Base-by-base conservation (phyloP, 2,797 vertebrate genomes). In the Emydoidea blandingii region DNA sequence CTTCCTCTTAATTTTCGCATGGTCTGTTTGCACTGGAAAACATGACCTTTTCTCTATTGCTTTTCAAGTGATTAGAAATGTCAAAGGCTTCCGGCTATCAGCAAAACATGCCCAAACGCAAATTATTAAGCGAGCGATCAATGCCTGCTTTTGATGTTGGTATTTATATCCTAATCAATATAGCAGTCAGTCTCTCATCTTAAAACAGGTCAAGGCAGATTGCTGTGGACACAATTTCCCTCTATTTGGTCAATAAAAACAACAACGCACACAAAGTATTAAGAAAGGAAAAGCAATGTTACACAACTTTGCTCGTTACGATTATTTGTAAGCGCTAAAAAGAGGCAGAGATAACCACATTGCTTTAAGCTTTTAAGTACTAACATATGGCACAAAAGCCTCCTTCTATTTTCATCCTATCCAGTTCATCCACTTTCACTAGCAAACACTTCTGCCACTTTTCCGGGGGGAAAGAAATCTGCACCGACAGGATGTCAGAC, bases 281-380 rank as follows among this genome's bases (percentile, higher is more conserved):
- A 15, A 3, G 2, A 68, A 37, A 49, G 4, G 37, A 52, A 74
- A 5, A 31, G 6, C 21, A 53, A 21, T 59, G 5, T 79, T 2
- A 85, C n/a, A 1, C 88, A 92, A 94, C 92, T 93, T 85, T 95
- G 80, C 50, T 88, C 56, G 8, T 1, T 85, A 91, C 62, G 50
- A 56, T 1, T 59, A 27, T 19, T 52, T 56, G 65, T 85, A 54
- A n/a, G 25, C 76, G 56, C 83, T 0, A 18, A 49, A 90, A 52
- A 41, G 57, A 81, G 81, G 52, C 81, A 84, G 62, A n/a, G 50
- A 72, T 8, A 76, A 27, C 85, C 57, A 56, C 9, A 41, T 54
- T 21, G 56, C 87, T 49, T n/a, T 56, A 53, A 86, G 81, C 85
- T 86, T 65, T 50, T 59, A 79, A 90, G 52, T n/a, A 57, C 34